A percentile compares a stretch with the other conserved stretches of the same genome.
phyloP scores from a whole-genome alignment of 2,113 vertebrate genomes.

The Columba janthina region DNA sequence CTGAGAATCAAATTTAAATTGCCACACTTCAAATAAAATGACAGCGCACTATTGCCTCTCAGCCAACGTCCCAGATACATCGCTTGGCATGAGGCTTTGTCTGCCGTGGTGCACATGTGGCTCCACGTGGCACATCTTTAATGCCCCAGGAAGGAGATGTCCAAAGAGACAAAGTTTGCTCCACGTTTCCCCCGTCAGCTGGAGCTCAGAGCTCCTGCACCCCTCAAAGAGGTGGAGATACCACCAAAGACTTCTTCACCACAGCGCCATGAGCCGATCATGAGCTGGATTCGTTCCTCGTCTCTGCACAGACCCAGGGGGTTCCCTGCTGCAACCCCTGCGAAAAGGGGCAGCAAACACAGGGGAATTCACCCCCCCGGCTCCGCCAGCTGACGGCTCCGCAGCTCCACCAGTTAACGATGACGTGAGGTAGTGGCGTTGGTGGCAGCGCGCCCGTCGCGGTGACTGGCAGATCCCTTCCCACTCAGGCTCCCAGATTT shows the following conservation, averaged over 20 bases:
- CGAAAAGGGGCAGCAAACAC: background rate
- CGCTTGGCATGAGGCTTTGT: background rate
- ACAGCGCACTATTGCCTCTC: background rate
- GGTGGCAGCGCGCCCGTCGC: background rate
- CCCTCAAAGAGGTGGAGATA: background rate
- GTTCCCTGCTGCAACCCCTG: background rate
- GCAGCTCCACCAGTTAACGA: background rate
- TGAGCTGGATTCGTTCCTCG: accelerated
- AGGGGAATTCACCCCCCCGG: background rate
- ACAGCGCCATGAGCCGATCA: background rate
- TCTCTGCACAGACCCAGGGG: accelerated
- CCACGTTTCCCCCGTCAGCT: background rate
- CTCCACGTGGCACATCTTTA: background rate
- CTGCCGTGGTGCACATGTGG: accelerated
- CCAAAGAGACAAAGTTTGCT: background rate
- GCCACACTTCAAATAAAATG: background rate
- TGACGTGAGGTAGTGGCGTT: background rate
- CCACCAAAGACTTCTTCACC: background rate
- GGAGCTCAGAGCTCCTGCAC: background rate
- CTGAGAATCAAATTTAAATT: conserved; percentile 59
- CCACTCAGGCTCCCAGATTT: background rate
- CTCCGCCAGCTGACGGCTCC: background rate
- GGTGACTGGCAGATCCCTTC: conserved; percentile 15
- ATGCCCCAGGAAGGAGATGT: background rate
- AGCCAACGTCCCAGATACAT: background rate